phyloP scores from a whole-genome alignment of 1,140 invertebrate species.

The Bradynema listronoti region DNA sequence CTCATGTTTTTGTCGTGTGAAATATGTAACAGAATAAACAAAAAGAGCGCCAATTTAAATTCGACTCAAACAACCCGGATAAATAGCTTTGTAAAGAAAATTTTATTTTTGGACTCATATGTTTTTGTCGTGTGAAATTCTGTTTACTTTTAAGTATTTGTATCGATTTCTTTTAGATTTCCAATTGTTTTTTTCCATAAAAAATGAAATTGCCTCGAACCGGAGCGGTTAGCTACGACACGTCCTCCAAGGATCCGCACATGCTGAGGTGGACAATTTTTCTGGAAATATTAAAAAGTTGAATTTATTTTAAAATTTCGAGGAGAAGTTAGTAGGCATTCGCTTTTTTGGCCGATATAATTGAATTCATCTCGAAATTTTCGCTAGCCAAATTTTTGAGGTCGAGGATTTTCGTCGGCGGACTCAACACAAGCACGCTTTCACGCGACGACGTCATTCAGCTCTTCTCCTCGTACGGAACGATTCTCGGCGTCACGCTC shows the following conservation, averaged over 20 bases:
- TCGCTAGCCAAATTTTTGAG: conserved; percentile 11
- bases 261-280: conserved; percentile 14
- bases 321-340: neutral
- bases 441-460: conserved; percentile 26
- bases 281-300: neutral
- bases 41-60: too few species aligned
- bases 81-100: too few species aligned
- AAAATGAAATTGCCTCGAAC: too few species aligned
- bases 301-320: neutral
- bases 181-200: too few species aligned
- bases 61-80: too few species aligned
- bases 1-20: too few species aligned
- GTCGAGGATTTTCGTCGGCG: conserved; percentile 26
- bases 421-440: conserved; percentile 22
- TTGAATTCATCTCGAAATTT: neutral
- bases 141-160: too few species aligned
- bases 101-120: too few species aligned
- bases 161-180: too few species aligned
- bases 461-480: conserved; percentile 24
- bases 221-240: conserved; percentile 30
- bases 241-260: conserved; percentile 21
- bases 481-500: conserved; percentile 25
- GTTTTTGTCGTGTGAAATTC: too few species aligned
- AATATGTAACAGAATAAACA: too few species aligned
- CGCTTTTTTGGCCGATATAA: neutral